These are phyloP conservation scores for Alviniconcha strummeri DNA, from an alignment of 2,888 invertebrate species.

Conservation along the genomic window DNA sequence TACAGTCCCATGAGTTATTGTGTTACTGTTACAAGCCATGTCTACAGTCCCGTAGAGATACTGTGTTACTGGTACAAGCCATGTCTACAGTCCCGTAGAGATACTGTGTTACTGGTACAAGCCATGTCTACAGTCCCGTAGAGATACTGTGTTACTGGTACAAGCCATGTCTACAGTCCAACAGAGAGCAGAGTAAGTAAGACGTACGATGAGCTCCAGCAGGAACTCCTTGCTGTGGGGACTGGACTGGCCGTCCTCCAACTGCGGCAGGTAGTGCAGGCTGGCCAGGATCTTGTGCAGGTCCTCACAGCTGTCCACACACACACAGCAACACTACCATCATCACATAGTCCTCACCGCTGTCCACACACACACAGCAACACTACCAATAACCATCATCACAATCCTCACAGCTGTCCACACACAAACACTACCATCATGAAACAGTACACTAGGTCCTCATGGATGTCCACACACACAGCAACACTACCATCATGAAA, in stretches of 20 bases:
- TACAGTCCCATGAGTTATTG: no score
- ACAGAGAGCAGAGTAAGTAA: no score
- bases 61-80: no score
- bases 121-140: no score
- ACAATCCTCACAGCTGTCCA: not conserved
- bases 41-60: no score
- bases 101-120: no score
- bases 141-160: no score
- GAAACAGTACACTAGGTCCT: not conserved
- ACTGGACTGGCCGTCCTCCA: conserved; percentile 76
- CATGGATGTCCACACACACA: not conserved
- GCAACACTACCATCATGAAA: not conserved
- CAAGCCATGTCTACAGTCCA: no score
- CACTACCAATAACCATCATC: not conserved
- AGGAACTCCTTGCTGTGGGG: conserved; percentile 83
- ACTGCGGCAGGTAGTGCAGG: conserved; percentile 88
- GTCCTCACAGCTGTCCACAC: conserved; percentile 73
- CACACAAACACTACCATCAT: not conserved
- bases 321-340: not conserved
- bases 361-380: not conserved
- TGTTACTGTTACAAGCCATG: no score
- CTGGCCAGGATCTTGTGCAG: conserved; percentile 90
- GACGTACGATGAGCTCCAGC: conserved; percentile 87
- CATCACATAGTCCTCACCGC: not conserved
- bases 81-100: no score